A percentile compares a stretch with the other conserved stretches of the same genome.
These are phyloP conservation scores for Candidula unifasciata DNA, from an alignment of 2,888 invertebrate species.

Conservation along the genomic window DNA sequence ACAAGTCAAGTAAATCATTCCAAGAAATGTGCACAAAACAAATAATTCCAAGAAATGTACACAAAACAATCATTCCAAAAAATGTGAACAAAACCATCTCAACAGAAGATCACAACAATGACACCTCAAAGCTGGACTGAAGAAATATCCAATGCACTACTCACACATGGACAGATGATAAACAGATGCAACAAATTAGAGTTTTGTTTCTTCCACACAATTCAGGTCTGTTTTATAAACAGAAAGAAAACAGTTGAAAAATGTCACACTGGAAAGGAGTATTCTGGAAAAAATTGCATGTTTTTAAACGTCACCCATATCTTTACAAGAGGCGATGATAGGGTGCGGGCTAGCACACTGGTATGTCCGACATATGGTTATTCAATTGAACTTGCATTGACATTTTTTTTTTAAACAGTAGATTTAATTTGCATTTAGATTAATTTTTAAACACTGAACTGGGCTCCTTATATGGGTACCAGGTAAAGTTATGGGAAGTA, in stretches of 20 bases:
- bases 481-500: too few relatives aligned
- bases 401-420: too few relatives aligned
- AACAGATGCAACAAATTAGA: conserved; percentile 31
- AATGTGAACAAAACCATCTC: not conserved
- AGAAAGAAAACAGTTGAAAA: conserved; percentile 1
- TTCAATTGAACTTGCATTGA: too few relatives aligned
- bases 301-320: too few relatives aligned
- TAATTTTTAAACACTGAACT: too few relatives aligned
- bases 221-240: conserved; percentile 30
- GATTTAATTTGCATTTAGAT: too few relatives aligned
- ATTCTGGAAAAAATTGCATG: too few relatives aligned
- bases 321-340: too few relatives aligned
- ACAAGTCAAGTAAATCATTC: conserved; percentile 5
- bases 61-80: not conserved
- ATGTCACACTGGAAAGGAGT: not conserved
- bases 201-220: conserved; percentile 33
- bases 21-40: not conserved
- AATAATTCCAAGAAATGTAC: conserved; percentile 13
- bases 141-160: conserved; percentile 28
- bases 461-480: too few relatives aligned
- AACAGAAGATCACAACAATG: not conserved
- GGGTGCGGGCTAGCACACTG: too few relatives aligned
- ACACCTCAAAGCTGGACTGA: not conserved
- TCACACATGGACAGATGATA: conserved; percentile 37
- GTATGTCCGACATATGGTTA: too few relatives aligned